phyloP scores from a whole-genome alignment of 2,797 vertebrate species.

The Poeciliopsis infans region DNA sequence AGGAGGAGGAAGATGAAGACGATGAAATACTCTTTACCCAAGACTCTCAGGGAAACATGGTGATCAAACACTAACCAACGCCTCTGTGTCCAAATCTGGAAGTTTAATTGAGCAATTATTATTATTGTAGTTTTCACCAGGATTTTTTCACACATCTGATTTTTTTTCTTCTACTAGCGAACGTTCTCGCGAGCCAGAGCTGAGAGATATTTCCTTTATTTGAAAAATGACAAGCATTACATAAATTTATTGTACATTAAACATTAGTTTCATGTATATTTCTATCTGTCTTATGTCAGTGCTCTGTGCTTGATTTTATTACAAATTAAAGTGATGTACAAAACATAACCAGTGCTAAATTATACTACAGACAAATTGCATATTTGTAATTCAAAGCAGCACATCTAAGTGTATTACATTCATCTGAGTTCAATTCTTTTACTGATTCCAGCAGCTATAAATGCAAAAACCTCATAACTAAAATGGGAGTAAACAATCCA shows the following conservation, averaged over 20 bases:
- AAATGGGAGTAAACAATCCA: neutral
- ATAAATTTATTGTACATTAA: conserved; percentile 56
- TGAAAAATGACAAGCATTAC: conserved; percentile 62
- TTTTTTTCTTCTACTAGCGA: neutral
- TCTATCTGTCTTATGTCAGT: conserved; percentile 33
- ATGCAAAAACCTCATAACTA: conserved; percentile 24
- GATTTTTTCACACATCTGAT: neutral
- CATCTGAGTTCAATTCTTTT: neutral
- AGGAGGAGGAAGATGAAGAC: conserved; percentile 59
- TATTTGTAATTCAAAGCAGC: neutral
- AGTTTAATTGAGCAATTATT: neutral
- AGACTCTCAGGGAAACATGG: conserved; percentile 91
- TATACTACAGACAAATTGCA: neutral
- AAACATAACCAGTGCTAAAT: conserved; percentile 5
- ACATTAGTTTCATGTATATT: conserved; percentile 29
- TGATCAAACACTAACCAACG: conserved; percentile 86
- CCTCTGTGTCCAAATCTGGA: neutral
- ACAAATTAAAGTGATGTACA: conserved; percentile 42
- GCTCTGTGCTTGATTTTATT: conserved; percentile 23
- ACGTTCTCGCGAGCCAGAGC: conserved; percentile 21
- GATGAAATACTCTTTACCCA: conserved; percentile 88
- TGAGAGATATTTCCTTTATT: conserved; percentile 65
- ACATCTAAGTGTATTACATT: neutral
- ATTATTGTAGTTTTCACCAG: neutral
- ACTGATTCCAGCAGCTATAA: conserved; percentile 3